Conservation (phyloP, 1,140 invertebrate genomes). For the Sarcophaga peregrina region DNA sequence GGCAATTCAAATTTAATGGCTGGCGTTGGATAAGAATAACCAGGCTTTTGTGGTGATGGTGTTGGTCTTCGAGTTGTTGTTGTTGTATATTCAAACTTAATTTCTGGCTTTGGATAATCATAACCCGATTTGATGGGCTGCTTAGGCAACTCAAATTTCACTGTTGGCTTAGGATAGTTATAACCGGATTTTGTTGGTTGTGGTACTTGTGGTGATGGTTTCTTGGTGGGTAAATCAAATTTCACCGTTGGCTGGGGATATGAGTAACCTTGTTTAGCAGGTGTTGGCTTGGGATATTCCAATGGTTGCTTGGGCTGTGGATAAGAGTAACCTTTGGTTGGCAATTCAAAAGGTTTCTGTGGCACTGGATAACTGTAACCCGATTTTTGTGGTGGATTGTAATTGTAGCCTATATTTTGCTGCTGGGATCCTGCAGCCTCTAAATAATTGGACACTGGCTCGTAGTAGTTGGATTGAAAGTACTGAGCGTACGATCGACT, state of each 20-base stretch:
- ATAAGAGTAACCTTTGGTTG: constrained; percentile 19
- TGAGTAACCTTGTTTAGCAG: constrained; percentile 51
- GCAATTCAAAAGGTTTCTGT: not conserved
- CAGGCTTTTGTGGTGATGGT: constrained; percentile 47
- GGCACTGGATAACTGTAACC: constrained; percentile 20
- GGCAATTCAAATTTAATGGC: constrained; percentile 51
- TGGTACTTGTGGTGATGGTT: not conserved
- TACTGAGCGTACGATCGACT: constrained; percentile 43
- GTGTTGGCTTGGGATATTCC: constrained; percentile 46
- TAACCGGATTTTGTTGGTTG: constrained; percentile 40
- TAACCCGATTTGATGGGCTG: constrained; percentile 46
- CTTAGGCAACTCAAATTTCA: not conserved
- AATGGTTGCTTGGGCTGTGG: constrained; percentile 25
- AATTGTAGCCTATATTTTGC: not conserved
- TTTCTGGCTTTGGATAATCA: constrained; percentile 52
- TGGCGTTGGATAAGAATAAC: constrained; percentile 56
- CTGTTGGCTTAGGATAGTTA: not conserved
- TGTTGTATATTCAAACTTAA: constrained; percentile 36
- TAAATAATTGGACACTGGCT: constrained; percentile 32
- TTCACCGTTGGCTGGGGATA: constrained; percentile 49
- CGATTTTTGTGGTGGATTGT: not conserved
- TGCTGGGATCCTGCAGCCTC: not conserved
- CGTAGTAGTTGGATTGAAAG: constrained; percentile 5
- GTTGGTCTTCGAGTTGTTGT: constrained; percentile 52
- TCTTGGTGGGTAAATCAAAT: not conserved